Evolutionary conservation across 2,888 invertebrate genomes (phyloP).

Genomic region (Tenthredo notha): DNA sequence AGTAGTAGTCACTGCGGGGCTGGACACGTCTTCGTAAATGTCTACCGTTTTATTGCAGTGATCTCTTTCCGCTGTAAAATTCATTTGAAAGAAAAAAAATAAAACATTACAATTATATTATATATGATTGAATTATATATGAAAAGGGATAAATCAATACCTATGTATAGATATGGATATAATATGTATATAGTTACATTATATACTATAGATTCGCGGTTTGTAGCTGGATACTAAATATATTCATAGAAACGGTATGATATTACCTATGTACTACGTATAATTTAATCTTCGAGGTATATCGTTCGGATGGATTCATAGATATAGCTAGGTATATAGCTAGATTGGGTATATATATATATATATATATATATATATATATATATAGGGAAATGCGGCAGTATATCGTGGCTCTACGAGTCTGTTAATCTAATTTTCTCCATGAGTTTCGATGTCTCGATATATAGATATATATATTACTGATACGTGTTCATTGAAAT

Average conservation of each 20-base stretch:
- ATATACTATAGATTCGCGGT: neutral
- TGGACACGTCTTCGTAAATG: slow-evolving; percentile 94
- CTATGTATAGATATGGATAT: too few species aligned
- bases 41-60: slow-evolving; percentile 97
- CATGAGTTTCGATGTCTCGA: slow-evolving; percentile 31
- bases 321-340: neutral
- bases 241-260: neutral
- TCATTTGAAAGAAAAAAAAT: neutral
- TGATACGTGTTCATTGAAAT: slow-evolving; percentile 10
- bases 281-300: neutral
- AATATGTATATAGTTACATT: neutral
- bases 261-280: neutral
- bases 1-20: slow-evolving; percentile 90
- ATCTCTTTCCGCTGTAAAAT: slow-evolving; percentile 84
- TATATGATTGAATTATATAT: neutral
- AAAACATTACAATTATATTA: neutral
- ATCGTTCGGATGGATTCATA: slow-evolving; percentile 2
- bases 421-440: slow-evolving; percentile 37
- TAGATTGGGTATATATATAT: neutral
- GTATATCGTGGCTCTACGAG: slow-evolving; percentile 1
- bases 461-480: neutral
- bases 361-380: too few species aligned
- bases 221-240: neutral
- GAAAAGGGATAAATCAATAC: neutral
- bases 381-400: neutral